phyloP scores from a whole-genome alignment of 2,888 invertebrate genomes.

The Camponotus fellah region DNA sequence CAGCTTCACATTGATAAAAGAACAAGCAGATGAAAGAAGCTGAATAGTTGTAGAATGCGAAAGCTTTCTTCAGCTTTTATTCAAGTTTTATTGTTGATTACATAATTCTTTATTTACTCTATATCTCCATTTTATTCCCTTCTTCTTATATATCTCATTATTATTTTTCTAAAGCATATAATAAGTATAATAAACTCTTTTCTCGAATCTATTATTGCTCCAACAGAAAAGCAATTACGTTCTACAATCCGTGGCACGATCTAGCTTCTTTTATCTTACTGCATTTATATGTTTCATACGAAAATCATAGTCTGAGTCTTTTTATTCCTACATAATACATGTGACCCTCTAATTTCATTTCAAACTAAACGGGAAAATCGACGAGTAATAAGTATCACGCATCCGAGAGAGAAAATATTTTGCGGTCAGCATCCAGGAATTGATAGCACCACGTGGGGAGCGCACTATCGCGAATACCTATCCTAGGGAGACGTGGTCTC shows the following conservation, averaged over 20 bases:
- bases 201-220: slow-evolving; percentile 23
- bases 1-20: slow-evolving; percentile 35
- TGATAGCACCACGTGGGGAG: slow-evolving; percentile 39
- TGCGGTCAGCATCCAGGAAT: slow-evolving; percentile 46
- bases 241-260: background rate
- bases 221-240: background rate
- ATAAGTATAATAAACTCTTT: slow-evolving; percentile 27
- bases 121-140: slow-evolving; percentile 3
- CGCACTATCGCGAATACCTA: slow-evolving; percentile 43
- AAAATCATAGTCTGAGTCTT: background rate
- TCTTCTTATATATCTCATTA: background rate
- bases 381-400: slow-evolving; percentile 47
- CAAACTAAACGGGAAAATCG: slow-evolving; percentile 12
- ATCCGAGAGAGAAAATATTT: slow-evolving; percentile 36
- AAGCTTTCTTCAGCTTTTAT: slow-evolving; percentile 21
- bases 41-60: slow-evolving; percentile 12
- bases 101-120: slow-evolving; percentile 39
- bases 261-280: slow-evolving; percentile 19
- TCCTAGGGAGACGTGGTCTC: slow-evolving; percentile 35
- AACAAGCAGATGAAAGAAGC: slow-evolving; percentile 25
- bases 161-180: background rate
- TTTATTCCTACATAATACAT: slow-evolving; percentile 10
- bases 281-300: background rate
- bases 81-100: slow-evolving; percentile 22
- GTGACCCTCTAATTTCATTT: slow-evolving; percentile 28